A percentile compares a stretch with the other conserved stretches of the same genome.
These are phyloP conservation scores for Pseudobourletiella spinata DNA, from an alignment of 1,140 invertebrate genomes.

Conservation along the genomic window DNA sequence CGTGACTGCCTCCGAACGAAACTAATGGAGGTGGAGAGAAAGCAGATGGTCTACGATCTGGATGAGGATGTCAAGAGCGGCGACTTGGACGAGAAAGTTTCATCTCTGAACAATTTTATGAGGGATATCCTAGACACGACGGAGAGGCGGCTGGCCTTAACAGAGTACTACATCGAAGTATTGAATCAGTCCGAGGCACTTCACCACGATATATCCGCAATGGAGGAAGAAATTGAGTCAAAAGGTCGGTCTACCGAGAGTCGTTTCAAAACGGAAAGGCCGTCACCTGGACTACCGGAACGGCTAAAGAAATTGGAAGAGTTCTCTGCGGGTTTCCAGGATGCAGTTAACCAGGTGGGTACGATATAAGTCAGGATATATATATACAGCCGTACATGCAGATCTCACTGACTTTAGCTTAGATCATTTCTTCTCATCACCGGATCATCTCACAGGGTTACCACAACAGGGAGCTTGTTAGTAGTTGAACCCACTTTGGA, in stretches of 20 bases:
- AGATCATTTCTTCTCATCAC: too few relatives aligned
- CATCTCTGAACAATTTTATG: slow-evolving; percentile 55
- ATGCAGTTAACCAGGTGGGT: neutral
- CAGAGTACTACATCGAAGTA: neutral
- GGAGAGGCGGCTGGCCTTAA: slow-evolving; percentile 38
- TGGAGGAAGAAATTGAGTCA: neutral
- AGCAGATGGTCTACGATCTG: slow-evolving; percentile 7
- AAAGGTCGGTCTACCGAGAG: neutral
- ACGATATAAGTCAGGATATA: too few relatives aligned
- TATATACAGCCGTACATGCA: too few relatives aligned
- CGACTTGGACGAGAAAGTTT: neutral
- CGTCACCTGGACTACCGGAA: too few relatives aligned
- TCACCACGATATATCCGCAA: neutral
- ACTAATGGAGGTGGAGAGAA: slow-evolving; percentile 3
- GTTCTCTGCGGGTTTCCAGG: neutral
- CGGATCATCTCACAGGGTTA: too few relatives aligned
- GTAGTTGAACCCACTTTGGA: too few relatives aligned
- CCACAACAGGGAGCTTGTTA: too few relatives aligned
- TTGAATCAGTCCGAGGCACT: neutral
- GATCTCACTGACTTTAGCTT: too few relatives aligned
- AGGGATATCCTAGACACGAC: slow-evolving; percentile 48
- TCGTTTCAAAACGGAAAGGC: neutral
- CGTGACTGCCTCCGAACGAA: neutral
- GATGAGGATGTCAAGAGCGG: neutral
- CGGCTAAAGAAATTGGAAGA: neutral